Percentiles rank a stretch among this genome's conserved stretches.
phyloP scores from a whole-genome alignment of 2,888 invertebrate species.

The Norana najaformis region DNA sequence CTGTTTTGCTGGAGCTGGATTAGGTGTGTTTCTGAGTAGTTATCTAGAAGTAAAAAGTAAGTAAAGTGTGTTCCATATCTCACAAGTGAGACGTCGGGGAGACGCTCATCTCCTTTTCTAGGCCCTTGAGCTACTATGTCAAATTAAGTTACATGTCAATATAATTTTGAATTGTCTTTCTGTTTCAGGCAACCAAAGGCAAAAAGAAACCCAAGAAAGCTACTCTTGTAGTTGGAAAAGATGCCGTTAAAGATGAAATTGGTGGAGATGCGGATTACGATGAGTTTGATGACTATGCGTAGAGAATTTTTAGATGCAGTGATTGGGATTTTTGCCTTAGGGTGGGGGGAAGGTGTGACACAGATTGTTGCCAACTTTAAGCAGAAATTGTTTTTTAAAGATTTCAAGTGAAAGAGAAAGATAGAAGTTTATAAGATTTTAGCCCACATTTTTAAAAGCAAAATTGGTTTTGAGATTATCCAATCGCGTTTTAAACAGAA shows the following conservation, averaged over 20 bases:
- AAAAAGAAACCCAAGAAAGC: constrained; percentile 35
- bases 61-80: too few species aligned
- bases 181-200: constrained; percentile 17
- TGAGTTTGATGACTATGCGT: constrained; percentile 29
- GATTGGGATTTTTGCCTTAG: neutral
- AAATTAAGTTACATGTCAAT: too few species aligned
- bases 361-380: neutral
- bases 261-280: constrained; percentile 21
- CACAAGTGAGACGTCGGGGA: too few species aligned
- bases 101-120: too few species aligned
- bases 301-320: neutral
- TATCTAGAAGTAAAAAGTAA: too few species aligned
- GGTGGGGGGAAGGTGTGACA: neutral
- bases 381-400: neutral
- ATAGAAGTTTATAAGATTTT: too few species aligned
- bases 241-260: neutral
- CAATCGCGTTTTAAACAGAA: too few species aligned
- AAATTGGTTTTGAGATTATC: too few species aligned
- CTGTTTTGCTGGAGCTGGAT: too few species aligned
- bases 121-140: too few species aligned
- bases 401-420: too few species aligned
- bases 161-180: neutral
- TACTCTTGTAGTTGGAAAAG: constrained; percentile 25
- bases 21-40: too few species aligned
- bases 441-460: neutral